Conservation (phyloP, 2,888 invertebrate genomes). For the Drosophila bunnanda region DNA sequence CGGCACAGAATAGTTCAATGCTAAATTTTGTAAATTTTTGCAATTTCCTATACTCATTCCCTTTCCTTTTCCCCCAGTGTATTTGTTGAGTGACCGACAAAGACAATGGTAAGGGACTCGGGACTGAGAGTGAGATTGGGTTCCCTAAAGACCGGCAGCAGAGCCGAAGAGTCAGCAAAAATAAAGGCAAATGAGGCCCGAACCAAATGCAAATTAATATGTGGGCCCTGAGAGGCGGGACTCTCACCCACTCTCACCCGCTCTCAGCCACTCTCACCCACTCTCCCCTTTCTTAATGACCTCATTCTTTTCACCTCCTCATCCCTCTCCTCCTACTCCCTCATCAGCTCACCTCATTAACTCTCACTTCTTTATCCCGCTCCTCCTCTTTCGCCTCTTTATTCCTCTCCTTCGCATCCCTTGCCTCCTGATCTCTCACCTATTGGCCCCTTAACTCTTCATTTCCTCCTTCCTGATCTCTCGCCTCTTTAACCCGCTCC, state of each 20-base stretch:
- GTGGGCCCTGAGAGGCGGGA: not conserved
- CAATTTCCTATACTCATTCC: not conserved
- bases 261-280: not conserved
- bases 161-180: constrained; percentile 24
- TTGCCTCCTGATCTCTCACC: too few relatives aligned
- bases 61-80: not conserved
- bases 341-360: not conserved
- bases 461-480: too few relatives aligned
- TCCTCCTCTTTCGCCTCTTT: too few relatives aligned
- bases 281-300: not conserved
- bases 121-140: not conserved
- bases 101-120: not conserved
- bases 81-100: not conserved
- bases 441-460: too few relatives aligned
- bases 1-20: too few relatives aligned
- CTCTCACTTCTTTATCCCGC: too few relatives aligned
- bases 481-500: too few relatives aligned
- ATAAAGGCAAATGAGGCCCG: constrained; percentile 34
- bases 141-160: not conserved
- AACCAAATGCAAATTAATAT: constrained; percentile 35
- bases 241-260: not conserved
- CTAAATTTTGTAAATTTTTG: too few relatives aligned
- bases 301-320: too few relatives aligned
- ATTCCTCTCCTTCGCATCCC: too few relatives aligned
- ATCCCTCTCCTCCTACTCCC: too few relatives aligned